phyloP scores from a whole-genome alignment of 2,113 vertebrate genomes.

The Tautogolabrus adspersus region DNA sequence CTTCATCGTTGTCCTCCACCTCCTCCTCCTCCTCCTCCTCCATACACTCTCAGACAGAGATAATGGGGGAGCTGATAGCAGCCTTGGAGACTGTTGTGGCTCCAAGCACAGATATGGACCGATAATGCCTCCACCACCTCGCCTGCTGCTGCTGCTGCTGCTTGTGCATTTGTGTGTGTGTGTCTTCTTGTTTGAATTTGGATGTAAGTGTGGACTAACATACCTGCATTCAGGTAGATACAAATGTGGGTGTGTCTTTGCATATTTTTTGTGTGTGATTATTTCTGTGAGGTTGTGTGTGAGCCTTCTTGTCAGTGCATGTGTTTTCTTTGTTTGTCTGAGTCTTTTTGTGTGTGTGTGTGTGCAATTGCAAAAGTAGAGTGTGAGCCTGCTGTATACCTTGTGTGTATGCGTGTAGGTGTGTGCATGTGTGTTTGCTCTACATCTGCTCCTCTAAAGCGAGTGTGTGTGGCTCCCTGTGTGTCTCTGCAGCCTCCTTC shows the following conservation, averaged over 20 bases:
- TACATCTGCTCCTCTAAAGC: conserved; percentile 69
- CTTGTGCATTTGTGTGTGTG: conserved; percentile 17
- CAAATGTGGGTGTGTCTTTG: conserved; percentile 24
- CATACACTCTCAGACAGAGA: conserved; percentile 86
- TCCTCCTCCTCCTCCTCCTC: conserved; percentile 75
- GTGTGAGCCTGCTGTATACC: conserved; percentile 20
- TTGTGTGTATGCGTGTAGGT: conserved; percentile 1
- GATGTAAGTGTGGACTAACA: background rate
- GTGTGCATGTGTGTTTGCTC: conserved; percentile 47
- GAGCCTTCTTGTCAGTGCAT: background rate
- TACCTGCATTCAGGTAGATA: background rate
- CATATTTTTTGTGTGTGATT: background rate
- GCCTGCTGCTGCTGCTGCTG: conserved; percentile 65
- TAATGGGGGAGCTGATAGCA: conserved; percentile 98
- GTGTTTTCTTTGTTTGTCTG: conserved; percentile 15
- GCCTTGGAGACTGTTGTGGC: conserved; percentile 93
- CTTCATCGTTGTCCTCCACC: conserved; percentile 84
- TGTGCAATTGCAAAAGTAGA: background rate
- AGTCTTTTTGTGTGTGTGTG: conserved; percentile 7
- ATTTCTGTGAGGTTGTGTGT: background rate
- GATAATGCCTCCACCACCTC: conserved; percentile 92
- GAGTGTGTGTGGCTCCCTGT: conserved; percentile 39
- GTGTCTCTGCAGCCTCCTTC: conserved; percentile 67
- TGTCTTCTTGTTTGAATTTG: conserved; percentile 20
- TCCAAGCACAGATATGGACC: conserved; percentile 92